These are phyloP conservation scores for Novumbra hubbsi DNA, from an alignment of 2,797 vertebrate genomes.

Conservation along the genomic window DNA sequence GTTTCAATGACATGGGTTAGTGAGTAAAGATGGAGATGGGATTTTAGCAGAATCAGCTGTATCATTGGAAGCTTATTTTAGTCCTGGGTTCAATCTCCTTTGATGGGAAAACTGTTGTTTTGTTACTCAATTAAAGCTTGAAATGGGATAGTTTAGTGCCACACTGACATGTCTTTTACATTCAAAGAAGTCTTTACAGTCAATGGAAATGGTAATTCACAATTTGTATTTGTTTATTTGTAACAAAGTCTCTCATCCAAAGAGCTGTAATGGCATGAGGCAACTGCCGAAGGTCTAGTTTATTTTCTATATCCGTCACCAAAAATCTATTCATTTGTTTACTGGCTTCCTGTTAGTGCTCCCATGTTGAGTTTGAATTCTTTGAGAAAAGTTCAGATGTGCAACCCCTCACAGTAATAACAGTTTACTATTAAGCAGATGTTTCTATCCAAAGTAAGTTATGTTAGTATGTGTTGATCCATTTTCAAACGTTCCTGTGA, in stretches of 20 bases:
- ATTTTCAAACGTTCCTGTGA: not conserved
- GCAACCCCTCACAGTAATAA: not conserved
- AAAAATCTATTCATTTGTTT: not conserved
- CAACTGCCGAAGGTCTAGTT: not conserved
- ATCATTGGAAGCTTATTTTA: conserved; percentile 14
- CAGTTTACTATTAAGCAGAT: not conserved
- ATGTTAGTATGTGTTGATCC: not conserved
- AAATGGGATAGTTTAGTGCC: conserved; percentile 2
- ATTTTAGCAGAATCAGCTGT: conserved; percentile 9
- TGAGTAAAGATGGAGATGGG: conserved; percentile 21
- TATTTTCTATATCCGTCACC: not conserved
- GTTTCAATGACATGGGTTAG: conserved; percentile 43
- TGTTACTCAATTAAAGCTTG: conserved; percentile 12
- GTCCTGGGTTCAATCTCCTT: conserved; percentile 18
- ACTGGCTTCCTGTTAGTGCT: not conserved
- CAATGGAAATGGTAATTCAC: not conserved
- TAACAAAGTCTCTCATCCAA: not conserved
- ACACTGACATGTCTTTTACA: conserved; percentile 2
- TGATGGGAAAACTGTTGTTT: conserved; percentile 20
- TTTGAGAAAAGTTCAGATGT: not conserved
- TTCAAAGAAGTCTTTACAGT: not conserved
- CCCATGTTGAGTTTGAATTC: not conserved
- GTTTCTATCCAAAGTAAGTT: not conserved
- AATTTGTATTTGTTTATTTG: not conserved
- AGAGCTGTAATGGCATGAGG: not conserved